Evolutionary conservation across 2,113 vertebrate genomes (phyloP).

Genomic region (Rhagologus leucostigma): DNA sequence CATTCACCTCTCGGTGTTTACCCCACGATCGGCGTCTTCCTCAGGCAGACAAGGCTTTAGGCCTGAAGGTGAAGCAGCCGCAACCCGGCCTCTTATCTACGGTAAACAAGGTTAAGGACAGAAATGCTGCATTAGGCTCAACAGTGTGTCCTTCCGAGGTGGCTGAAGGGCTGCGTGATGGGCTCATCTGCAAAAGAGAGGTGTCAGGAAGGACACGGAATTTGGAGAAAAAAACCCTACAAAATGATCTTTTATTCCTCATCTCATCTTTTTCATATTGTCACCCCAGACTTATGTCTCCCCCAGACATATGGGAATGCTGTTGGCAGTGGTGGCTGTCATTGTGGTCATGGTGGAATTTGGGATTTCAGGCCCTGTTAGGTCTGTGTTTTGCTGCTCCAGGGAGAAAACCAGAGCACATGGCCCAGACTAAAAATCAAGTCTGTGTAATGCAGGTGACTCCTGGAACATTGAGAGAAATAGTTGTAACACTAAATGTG

Average conservation of each 20-base stretch:
- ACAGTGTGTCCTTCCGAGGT: not conserved
- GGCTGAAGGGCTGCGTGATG: accelerated
- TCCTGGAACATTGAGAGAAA: not conserved
- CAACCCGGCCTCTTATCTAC: accelerated
- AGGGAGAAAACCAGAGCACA: not conserved
- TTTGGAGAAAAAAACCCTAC: not conserved
- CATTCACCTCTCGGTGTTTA: not conserved
- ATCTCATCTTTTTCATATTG: not conserved
- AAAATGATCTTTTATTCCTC: accelerated
- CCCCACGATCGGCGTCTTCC: not conserved
- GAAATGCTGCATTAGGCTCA: not conserved
- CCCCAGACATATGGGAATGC: not conserved
- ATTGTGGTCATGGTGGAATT: accelerated
- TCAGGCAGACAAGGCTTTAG: not conserved
- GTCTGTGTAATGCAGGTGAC: not conserved
- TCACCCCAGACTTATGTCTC: too few relatives aligned
- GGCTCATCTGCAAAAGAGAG: not conserved
- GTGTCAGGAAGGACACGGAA: not conserved
- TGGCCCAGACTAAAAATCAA: not conserved
- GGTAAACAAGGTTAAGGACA: not conserved
- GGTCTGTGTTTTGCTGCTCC: not conserved
- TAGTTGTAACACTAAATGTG: not conserved
- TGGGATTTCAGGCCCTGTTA: not conserved
- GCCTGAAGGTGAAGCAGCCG: not conserved
- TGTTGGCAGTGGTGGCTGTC: not conserved